Evolutionary conservation across 2,113 vertebrate species (phyloP), one percentile per base, ranked within the genome.

Genomic region (Rhinoderma darwinii): DNA sequence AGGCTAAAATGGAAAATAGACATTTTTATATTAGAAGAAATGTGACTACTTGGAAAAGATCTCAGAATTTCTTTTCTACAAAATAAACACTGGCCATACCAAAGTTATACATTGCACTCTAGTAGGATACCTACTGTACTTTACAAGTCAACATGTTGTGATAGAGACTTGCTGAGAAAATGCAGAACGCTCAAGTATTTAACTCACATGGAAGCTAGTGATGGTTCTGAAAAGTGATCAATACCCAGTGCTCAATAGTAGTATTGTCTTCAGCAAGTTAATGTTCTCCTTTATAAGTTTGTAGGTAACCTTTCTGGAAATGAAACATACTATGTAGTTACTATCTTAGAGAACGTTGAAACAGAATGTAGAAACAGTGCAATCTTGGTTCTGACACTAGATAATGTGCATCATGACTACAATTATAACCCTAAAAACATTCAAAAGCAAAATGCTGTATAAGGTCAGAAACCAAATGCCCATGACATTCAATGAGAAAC

Each of bases 21-120:
- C 78, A 87, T 87, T 87, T 27, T 32, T 82, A 30, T 73, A 74
- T 59, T 47, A 27, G 70, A 81, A 87, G 79, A 70, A 87, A 87
- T 82, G 86, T 75, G 59, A 75, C 27, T 30, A 82, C 37, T 32
- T 56, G 56, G 39, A 82, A 86, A 5, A 54, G 41, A 50, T n/a
- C 17, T 25, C 15, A 22, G 76, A n/a, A 37, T 14, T 41, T 63
- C 11, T 81, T n/a, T 61, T 81, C 18, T 22, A 61, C 35, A 39
- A 32, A 30, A 3, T 41, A 77, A 11, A 30, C 14, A 43, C 37
- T 82, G 25, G 39, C 79, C 35, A 63, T 11, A 66, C 35, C 39
- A 30, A 66, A 66, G 25, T 54, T 54, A 43, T 66, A 30, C 44
- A 66, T 66, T 63, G 79, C 79, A 43, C 22, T 81, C 54, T 81